Conservation (phyloP, 2,797 vertebrate genomes). For the Eptatretus atami region DNA sequence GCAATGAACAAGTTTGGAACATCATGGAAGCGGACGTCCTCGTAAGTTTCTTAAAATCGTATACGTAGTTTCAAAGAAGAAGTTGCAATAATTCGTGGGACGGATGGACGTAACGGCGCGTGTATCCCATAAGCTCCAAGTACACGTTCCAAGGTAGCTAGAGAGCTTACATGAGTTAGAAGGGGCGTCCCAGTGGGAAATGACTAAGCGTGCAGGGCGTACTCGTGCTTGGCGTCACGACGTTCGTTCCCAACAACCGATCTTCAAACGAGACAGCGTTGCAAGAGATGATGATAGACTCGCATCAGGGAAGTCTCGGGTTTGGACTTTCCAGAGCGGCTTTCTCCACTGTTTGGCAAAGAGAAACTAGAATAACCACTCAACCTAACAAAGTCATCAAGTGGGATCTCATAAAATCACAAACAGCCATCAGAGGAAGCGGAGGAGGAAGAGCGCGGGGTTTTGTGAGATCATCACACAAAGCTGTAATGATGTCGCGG, state of each 20-base stretch:
- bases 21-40: no score
- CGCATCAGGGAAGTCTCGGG: conserved; percentile 99
- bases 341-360: conserved; percentile 48
- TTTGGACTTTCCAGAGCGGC: conserved; percentile 91
- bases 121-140: neutral
- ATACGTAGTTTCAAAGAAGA: no score
- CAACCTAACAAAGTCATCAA: no score
- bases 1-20: no score
- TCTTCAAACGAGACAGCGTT: conserved; percentile 78
- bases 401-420: no score
- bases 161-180: conserved; percentile 45
- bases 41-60: no score
- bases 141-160: neutral
- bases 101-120: neutral
- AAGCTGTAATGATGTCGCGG: no score
- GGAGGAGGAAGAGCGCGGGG: neutral
- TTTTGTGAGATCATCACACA: no score
- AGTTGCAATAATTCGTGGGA: no score
- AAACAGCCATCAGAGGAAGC: no score
- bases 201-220: conserved; percentile 84
- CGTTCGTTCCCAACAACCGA: conserved; percentile 80
- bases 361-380: conserved; percentile 1
- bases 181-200: conserved; percentile 70
- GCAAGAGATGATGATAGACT: conserved; percentile 97
- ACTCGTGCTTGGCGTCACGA: conserved; percentile 81